phyloP scores from a whole-genome alignment of 2,797 vertebrate genomes.

The Taenioides sp. region DNA sequence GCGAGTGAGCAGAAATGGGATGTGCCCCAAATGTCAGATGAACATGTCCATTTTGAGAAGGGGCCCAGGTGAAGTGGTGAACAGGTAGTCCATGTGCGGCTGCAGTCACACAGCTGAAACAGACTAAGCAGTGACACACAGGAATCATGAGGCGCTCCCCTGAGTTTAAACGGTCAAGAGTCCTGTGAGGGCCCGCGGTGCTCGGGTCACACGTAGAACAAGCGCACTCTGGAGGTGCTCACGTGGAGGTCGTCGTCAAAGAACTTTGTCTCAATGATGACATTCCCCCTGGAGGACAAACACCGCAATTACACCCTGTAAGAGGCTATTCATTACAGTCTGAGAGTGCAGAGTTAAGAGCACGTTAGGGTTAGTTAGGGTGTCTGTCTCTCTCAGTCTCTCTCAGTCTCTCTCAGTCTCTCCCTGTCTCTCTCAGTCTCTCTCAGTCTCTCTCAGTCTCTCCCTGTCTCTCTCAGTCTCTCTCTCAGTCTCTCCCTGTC shows the following conservation, averaged over 20 bases:
- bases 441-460: no score
- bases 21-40: not conserved
- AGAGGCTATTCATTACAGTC: not conserved
- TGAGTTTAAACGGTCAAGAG: not conserved
- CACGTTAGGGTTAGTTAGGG: no score
- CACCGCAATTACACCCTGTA: not conserved
- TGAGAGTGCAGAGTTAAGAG: no score
- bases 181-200: not conserved
- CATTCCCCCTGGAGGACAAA: constrained; percentile 84
- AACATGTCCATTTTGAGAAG: not conserved
- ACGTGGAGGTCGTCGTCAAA: constrained; percentile 96
- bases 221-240: constrained; percentile 97
- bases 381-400: no score
- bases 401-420: no score
- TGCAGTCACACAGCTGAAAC: constrained; percentile 29
- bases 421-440: no score
- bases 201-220: constrained; percentile 93
- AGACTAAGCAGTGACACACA: not conserved
- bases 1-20: not conserved
- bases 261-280: constrained; percentile 99
- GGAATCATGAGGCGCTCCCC: not conserved
- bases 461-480: no score
- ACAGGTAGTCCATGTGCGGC: not conserved
- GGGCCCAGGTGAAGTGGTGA: constrained; percentile 1
- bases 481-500: no score